Evolutionary conservation across 2,113 vertebrate genomes (phyloP).

Genomic region (Thamnaconus septentrionalis): DNA sequence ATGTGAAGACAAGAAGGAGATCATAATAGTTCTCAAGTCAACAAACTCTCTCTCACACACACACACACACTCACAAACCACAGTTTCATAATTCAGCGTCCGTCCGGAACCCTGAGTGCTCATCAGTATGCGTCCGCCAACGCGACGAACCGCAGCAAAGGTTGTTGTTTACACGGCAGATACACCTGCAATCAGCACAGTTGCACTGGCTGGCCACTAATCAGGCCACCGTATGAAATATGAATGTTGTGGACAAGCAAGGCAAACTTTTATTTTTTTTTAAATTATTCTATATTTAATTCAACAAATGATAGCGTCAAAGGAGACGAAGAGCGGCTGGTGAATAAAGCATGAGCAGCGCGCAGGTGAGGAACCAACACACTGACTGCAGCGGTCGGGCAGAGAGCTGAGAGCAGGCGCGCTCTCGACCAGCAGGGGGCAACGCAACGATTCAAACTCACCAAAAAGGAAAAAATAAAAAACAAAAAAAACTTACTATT

Average conservation of each 20-base stretch:
- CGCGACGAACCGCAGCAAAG: constrained; percentile 17
- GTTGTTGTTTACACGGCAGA: constrained; percentile 33
- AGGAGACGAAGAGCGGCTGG: constrained; percentile 32
- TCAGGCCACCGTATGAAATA: constrained; percentile 55
- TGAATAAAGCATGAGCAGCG: constrained; percentile 66
- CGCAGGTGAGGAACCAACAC: constrained; percentile 39
- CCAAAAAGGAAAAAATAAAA: too few relatives aligned
- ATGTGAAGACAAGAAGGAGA: too few relatives aligned
- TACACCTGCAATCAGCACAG: constrained; percentile 47
- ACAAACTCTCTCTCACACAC: too few relatives aligned
- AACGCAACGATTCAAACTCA: too few relatives aligned
- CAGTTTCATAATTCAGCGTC: not conserved
- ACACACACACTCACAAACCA: too few relatives aligned
- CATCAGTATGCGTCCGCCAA: constrained; percentile 24
- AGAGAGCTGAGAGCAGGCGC: constrained; percentile 10
- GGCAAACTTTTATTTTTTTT: constrained; percentile 38
- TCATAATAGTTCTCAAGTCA: too few relatives aligned
- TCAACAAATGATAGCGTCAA: constrained; percentile 67
- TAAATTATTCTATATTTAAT: constrained; percentile 61
- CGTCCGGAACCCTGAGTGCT: constrained; percentile 1
- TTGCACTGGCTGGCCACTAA: constrained; percentile 35
- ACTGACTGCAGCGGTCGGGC: constrained; percentile 2
- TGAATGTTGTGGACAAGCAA: constrained; percentile 50
- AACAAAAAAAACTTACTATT: too few relatives aligned
- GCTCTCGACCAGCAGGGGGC: too few relatives aligned